Evolutionary conservation across 1,140 invertebrate species (phyloP).

Genomic region (Akabosia matsudoensis): DNA sequence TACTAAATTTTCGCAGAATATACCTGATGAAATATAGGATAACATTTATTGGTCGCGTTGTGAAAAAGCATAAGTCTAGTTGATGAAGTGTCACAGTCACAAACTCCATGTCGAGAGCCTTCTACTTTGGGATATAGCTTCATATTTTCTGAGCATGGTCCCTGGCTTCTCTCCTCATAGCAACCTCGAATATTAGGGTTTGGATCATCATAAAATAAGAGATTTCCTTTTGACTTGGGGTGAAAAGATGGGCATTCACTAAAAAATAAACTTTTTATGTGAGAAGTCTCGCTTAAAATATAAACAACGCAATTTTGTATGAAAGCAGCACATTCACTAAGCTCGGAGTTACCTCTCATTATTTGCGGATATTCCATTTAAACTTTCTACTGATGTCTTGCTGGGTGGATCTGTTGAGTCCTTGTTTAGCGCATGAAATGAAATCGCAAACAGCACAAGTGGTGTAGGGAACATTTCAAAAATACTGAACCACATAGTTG

Average conservation of each 20-base stretch:
- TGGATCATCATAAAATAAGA: not conserved
- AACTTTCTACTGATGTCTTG: not conserved
- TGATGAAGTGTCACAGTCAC: slow-evolving; percentile 27
- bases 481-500: not conserved
- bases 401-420: too few relatives aligned
- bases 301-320: not conserved
- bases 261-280: too few relatives aligned
- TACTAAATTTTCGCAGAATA: not conserved
- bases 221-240: not conserved
- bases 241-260: not conserved
- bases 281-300: too few relatives aligned
- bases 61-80: slow-evolving; percentile 1
- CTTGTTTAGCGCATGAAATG: too few relatives aligned
- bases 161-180: not conserved
- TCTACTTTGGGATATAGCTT: not conserved
- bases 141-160: slow-evolving; percentile 27
- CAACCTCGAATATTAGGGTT: not conserved
- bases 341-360: not conserved
- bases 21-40: slow-evolving; percentile 30
- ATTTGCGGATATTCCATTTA: not conserved
- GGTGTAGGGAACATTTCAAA: not conserved
- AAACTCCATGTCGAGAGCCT: not conserved
- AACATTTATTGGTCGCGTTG: slow-evolving; percentile 6
- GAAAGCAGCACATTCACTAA: not conserved
- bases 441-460: not conserved